Conservation (phyloP, 1,140 invertebrate species). For the Harpegnathos saltator region DNA sequence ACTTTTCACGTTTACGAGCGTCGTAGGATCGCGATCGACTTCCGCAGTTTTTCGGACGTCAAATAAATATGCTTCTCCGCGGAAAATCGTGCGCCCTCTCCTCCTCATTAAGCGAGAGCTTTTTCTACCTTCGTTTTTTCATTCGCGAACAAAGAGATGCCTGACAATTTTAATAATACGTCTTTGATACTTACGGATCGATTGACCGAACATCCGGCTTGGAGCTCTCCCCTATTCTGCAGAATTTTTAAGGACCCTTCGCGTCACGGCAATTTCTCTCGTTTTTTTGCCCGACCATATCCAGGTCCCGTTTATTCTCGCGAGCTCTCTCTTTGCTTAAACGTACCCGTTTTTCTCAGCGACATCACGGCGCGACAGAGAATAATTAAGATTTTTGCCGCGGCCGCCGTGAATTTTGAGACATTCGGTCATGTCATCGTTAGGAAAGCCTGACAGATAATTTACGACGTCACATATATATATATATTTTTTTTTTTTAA, state of each 20-base stretch:
- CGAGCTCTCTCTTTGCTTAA: background rate
- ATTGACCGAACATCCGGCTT: background rate
- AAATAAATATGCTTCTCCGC: background rate
- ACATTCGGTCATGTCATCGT: background rate
- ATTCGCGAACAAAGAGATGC: constrained; percentile 4
- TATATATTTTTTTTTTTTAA: background rate
- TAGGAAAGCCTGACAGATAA: background rate
- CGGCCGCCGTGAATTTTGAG: background rate
- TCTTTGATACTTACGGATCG: constrained; percentile 58
- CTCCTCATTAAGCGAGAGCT: constrained; percentile 26
- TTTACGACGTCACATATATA: background rate
- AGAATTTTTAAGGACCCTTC: constrained; percentile 23
- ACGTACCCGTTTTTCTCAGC: background rate
- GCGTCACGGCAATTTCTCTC: constrained; percentile 12
- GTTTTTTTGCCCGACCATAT: background rate
- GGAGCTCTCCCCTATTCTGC: background rate
- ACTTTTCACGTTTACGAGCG: too few species aligned
- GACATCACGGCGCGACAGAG: background rate
- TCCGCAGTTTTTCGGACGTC: constrained; percentile 17
- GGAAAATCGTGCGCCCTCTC: constrained; percentile 15
- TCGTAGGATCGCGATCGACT: too few species aligned
- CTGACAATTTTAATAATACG: constrained; percentile 40
- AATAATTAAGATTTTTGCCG: constrained; percentile 33
- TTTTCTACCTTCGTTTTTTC: constrained; percentile 10
- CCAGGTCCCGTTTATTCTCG: constrained; percentile 18